Evolutionary conservation across 2,888 invertebrate genomes (phyloP).

Genomic region (Trypoxylon attenuatum): DNA sequence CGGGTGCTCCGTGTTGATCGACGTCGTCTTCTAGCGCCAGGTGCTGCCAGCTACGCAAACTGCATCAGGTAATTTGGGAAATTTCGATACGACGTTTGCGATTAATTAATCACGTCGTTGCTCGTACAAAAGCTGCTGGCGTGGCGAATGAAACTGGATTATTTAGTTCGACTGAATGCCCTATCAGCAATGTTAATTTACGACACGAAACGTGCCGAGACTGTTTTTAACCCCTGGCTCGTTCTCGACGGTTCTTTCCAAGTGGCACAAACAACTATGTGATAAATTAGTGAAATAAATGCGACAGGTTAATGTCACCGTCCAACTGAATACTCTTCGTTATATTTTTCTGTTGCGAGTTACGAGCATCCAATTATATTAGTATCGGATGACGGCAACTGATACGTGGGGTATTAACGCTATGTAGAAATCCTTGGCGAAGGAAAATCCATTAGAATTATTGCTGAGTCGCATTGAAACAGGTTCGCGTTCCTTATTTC

Average conservation of each 20-base stretch:
- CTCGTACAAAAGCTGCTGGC: neutral
- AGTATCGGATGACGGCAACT: no score
- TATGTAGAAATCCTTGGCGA: no score
- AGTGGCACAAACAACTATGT: neutral
- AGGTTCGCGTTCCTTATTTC: no score
- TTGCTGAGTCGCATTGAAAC: no score
- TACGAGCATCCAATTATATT: no score
- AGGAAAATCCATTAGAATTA: no score
- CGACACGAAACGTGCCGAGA: neutral
- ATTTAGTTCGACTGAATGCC: neutral
- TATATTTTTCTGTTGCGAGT: no score
- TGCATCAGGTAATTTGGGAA: conserved; percentile 50
- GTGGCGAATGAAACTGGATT: neutral
- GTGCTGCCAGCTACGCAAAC: conserved; percentile 47
- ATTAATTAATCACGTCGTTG: conserved; percentile 50
- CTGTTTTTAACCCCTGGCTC: neutral
- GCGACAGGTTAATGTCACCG: no score
- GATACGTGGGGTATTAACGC: no score
- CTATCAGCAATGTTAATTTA: conserved; percentile 3
- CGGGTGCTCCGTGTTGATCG: no score
- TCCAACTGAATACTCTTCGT: no score
- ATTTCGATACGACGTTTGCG: conserved; percentile 50
- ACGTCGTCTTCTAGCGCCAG: conserved; percentile 40
- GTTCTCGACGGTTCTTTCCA: neutral
- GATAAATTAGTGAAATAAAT: neutral